phyloP scores from a whole-genome alignment of 1,140 invertebrate genomes.

The Drosophila repleta region DNA sequence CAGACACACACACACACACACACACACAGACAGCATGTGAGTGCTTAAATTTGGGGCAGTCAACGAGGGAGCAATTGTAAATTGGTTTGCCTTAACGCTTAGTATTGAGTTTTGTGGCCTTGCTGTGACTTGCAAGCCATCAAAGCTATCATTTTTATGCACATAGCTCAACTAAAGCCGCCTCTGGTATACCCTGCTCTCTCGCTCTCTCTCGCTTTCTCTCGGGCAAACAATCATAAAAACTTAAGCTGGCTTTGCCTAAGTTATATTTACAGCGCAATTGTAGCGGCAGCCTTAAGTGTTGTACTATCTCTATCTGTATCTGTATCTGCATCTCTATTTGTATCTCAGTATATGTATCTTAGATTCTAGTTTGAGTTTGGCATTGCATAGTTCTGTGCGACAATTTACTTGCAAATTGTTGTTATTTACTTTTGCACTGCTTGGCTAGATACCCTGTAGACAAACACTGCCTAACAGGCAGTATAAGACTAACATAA shows the following conservation, averaged over 20 bases:
- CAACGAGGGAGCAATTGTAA: constrained; percentile 33
- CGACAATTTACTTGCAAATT: constrained; percentile 72
- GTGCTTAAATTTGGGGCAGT: constrained; percentile 16
- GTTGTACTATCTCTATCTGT: constrained; percentile 12
- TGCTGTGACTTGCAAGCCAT: neutral
- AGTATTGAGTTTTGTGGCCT: constrained; percentile 26
- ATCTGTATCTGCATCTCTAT: constrained; percentile 10
- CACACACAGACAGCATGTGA: neutral
- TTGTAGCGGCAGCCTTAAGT: constrained; percentile 21
- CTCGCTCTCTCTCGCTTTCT: neutral
- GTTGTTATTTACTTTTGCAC: constrained; percentile 51
- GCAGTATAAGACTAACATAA: no score
- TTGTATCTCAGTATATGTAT: neutral
- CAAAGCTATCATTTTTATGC: constrained; percentile 63
- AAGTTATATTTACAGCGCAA: constrained; percentile 34
- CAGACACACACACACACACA: constrained; percentile 5
- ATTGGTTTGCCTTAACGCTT: constrained; percentile 14
- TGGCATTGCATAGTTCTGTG: constrained; percentile 46
- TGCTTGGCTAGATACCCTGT: constrained; percentile 21
- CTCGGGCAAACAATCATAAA: constrained; percentile 20
- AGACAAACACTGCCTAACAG: no score
- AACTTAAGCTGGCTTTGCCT: constrained; percentile 43
- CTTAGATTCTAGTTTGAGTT: constrained; percentile 28
- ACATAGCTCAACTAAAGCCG: constrained; percentile 6
- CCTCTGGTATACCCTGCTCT: neutral